Evolutionary conservation across 2,113 vertebrate genomes (phyloP).

Genomic region (Tychaedon coryphoeus): DNA sequence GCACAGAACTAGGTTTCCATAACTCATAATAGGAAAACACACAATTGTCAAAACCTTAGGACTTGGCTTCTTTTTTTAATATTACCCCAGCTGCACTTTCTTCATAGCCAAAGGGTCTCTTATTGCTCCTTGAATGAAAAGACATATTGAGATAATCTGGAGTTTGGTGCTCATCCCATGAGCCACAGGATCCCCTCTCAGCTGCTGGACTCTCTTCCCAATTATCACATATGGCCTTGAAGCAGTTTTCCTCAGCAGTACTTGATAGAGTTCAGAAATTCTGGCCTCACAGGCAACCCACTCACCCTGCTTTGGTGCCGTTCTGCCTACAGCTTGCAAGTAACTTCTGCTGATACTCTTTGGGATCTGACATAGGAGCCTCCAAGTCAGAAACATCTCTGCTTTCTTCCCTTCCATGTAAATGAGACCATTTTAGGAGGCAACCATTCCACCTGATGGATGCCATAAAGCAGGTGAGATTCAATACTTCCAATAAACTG

Average conservation of each 20-base stretch:
- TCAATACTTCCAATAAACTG: not conserved
- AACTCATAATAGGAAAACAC: not conserved
- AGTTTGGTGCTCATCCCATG: not conserved
- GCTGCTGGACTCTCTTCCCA: not conserved
- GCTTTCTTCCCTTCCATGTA: not conserved
- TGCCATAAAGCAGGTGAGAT: not conserved
- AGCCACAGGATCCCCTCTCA: not conserved
- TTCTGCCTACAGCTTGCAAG: not conserved
- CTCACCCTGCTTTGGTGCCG: not conserved
- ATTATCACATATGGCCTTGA: not conserved
- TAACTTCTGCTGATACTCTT: not conserved
- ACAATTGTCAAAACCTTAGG: not conserved
- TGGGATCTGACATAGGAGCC: not conserved
- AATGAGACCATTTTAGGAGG: not conserved
- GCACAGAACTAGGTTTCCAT: conserved; percentile 31
- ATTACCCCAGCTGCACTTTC: not conserved
- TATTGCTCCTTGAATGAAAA: not conserved
- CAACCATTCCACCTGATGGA: not conserved
- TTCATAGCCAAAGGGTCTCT: not conserved
- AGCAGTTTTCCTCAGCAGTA: not conserved
- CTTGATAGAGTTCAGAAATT: not conserved
- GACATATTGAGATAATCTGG: not conserved
- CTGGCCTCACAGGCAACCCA: not conserved
- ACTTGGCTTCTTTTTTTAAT: not conserved
- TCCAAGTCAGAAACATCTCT: not conserved